Percentiles rank a stretch among this genome's conserved stretches.
phyloP scores from a whole-genome alignment of 2,888 invertebrate genomes.

The Tachina fera region DNA sequence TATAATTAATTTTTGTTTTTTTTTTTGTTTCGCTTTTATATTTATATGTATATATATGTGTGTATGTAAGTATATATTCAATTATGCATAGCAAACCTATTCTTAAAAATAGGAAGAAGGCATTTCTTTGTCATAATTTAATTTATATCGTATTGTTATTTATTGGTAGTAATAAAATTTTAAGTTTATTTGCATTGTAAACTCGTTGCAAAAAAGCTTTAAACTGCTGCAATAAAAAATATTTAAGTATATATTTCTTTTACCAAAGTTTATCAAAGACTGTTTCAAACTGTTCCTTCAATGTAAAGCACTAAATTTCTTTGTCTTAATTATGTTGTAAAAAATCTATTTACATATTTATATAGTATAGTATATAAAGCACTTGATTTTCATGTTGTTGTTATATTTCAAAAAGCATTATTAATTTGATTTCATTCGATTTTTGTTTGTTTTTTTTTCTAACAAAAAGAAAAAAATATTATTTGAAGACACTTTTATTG shows the following conservation, averaged over 20 bases:
- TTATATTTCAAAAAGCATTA: constrained; percentile 46
- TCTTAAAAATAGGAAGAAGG: constrained; percentile 71
- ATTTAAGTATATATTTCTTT: constrained; percentile 22
- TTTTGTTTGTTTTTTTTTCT: constrained; percentile 50
- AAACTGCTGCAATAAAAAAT: constrained; percentile 70
- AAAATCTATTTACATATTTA: constrained; percentile 20
- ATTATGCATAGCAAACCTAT: constrained; percentile 66
- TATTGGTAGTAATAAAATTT: constrained; percentile 10
- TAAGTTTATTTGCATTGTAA: constrained; percentile 44
- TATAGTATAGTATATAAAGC: constrained; percentile 61
- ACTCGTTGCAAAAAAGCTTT: constrained; percentile 68
- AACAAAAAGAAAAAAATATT: constrained; percentile 20
- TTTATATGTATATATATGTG: too few species aligned
- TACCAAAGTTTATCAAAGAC: constrained; percentile 15
- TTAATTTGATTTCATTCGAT: constrained; percentile 39
- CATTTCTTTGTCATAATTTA: constrained; percentile 60
- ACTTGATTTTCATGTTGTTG: constrained; percentile 64
- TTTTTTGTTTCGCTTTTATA: not conserved
- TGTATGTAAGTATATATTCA: constrained; percentile 35
- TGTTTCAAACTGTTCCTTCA: constrained; percentile 28
- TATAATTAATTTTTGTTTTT: not conserved
- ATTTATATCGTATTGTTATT: constrained; percentile 21
- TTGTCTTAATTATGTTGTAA: constrained; percentile 38
- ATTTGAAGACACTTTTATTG: constrained; percentile 54
- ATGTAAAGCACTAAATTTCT: constrained; percentile 47